Evolutionary conservation across 2,888 invertebrate genomes (phyloP).

Genomic region (Eledona agricola): DNA sequence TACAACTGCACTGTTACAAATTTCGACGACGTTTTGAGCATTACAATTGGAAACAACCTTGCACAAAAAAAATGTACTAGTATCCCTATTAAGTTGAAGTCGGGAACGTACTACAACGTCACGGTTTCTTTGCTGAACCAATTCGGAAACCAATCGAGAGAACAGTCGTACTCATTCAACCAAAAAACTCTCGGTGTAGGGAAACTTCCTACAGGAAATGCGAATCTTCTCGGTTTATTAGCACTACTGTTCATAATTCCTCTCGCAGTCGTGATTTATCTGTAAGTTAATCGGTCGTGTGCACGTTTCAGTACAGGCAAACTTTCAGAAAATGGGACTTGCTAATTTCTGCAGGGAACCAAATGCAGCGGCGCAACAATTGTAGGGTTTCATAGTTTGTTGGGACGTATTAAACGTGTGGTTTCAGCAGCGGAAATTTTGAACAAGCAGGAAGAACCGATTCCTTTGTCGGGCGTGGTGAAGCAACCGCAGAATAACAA

Average conservation of each 20-base stretch:
- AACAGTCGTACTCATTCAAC: not conserved
- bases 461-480: slow-evolving; percentile 4
- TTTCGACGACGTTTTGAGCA: too few species aligned
- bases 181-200: slow-evolving; percentile 2
- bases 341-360: not conserved
- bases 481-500: slow-evolving; percentile 1
- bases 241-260: slow-evolving; percentile 7
- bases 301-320: too few species aligned
- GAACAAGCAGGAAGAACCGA: slow-evolving; percentile 3
- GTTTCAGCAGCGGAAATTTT: slow-evolving; percentile 10
- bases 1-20: not conserved
- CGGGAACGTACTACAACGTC: slow-evolving; percentile 19
- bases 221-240: slow-evolving; percentile 6
- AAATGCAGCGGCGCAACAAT: not conserved
- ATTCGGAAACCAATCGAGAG: slow-evolving; percentile 2
- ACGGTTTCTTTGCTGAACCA: slow-evolving; percentile 7
- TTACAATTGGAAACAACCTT: not conserved
- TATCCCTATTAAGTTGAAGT: slow-evolving; percentile 1
- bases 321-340: slow-evolving; percentile 8
- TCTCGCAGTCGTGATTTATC: not conserved
- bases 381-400: not conserved
- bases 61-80: not conserved
- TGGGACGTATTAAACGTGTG: not conserved
- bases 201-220: not conserved
- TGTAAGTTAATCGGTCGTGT: too few species aligned